Conservation (phyloP, 2,888 invertebrate genomes). For the Pollenia angustigena region DNA sequence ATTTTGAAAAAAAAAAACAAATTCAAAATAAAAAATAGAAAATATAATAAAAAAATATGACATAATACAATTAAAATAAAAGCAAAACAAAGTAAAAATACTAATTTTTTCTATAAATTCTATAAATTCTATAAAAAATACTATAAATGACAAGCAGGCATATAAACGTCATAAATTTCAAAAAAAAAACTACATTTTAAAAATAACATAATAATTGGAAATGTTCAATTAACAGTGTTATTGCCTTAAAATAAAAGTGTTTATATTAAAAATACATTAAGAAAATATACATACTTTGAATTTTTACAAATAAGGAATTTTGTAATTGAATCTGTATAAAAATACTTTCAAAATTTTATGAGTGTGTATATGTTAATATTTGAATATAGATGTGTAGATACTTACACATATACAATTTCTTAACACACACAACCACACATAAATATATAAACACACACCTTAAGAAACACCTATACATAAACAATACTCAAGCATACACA, state of each 20-base stretch:
- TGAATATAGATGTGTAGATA: conserved; percentile 47
- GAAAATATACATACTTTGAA: conserved; percentile 59
- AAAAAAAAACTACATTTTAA: neutral
- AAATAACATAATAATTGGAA: conserved; percentile 23
- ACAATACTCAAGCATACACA: conserved; percentile 34
- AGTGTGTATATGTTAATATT: conserved; percentile 59
- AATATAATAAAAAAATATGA: conserved; percentile 54
- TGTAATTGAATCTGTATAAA: conserved; percentile 82
- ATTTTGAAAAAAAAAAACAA: neutral
- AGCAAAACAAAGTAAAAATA: neutral
- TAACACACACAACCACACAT: conserved; percentile 37
- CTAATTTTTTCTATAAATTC: neutral
- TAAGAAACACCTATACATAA: conserved; percentile 37
- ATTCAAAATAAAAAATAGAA: neutral
- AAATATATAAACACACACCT: conserved; percentile 14
- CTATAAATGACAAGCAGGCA: neutral
- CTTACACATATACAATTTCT: conserved; percentile 31
- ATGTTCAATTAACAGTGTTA: conserved; percentile 6
- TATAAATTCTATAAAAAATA: neutral
- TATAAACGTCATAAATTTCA: neutral
- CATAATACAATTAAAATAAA: neutral
- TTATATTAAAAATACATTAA: conserved; percentile 40
- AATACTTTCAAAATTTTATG: conserved; percentile 67
- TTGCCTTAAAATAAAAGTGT: conserved; percentile 20
- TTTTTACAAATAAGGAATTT: conserved; percentile 83